Conservation (phyloP, 2,888 invertebrate species). For the Patella caerulea region DNA sequence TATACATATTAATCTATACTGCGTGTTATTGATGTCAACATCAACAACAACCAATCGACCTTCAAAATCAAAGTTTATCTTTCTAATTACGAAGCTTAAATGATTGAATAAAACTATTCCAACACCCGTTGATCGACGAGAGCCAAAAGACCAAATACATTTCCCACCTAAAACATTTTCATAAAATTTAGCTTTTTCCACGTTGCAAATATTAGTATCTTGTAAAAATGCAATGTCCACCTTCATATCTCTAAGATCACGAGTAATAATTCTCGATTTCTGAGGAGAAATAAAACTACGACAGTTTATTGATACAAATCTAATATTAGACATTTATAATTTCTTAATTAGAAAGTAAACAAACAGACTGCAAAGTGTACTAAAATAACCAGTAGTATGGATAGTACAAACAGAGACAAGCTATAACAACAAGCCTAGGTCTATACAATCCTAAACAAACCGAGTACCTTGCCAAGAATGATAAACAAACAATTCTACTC, state of each 20-base stretch:
- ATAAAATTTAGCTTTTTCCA: neutral
- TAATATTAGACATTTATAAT: neutral
- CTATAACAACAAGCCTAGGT: too few species aligned
- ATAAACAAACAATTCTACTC: too few species aligned
- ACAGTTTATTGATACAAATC: slow-evolving; percentile 1
- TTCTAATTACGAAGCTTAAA: neutral
- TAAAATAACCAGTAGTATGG: too few species aligned
- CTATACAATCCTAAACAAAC: too few species aligned
- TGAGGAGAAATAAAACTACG: slow-evolving; percentile 4
- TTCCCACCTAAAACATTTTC: neutral
- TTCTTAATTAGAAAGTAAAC: neutral
- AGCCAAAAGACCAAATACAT: neutral
- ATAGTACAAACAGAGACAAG: too few species aligned
- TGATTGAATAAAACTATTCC: neutral
- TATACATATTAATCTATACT: neutral
- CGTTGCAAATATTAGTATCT: neutral
- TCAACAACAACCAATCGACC: neutral
- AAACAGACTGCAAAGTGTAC: too few species aligned
- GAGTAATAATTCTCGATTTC: neutral
- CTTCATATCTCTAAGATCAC: neutral
- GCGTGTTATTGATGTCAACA: neutral
- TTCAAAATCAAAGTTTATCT: slow-evolving; percentile 1
- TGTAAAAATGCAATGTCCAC: neutral
- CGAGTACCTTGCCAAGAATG: too few species aligned
- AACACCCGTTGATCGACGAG: neutral